Base-by-base conservation (phyloP, 2,797 vertebrate genomes). In the Sebastes diploproa region DNA sequence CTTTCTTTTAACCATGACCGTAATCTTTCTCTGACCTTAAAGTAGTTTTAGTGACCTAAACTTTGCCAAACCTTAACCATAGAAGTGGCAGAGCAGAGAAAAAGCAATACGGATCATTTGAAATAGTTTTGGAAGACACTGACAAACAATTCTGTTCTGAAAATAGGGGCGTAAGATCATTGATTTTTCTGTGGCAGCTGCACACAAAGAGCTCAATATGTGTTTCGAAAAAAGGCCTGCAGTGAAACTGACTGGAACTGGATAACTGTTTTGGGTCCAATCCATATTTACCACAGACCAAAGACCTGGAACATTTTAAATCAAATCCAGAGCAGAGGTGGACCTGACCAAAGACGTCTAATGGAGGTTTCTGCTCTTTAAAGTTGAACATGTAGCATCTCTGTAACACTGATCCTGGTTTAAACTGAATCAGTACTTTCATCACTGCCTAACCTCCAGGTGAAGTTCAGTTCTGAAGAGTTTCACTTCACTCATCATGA, bases 391-490 rank as follows among this genome's bases (percentile, higher is more conserved):
- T 46, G 70, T 46, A 59, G 73, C 71, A 30, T 72, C 29, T 78
- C 16, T 59, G 12, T 36, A 25, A 60, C 72, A 18, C 56, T 68
- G 59, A 69, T 66, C 70, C 61, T 65, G 58, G 42, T 55, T 50
- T 25, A 52, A 77, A 58, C 25, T 50, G 72, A 75, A 52, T 58
- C 29, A 54, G 32, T 69, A 22, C 4, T 22, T 66, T 85, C 77
- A 81, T 80, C 81, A 86, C 80, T 78, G 23, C 62, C 12, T 7
- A 10, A 30, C 54, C 29, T 73, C 42, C 36, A 65, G 29, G 65
- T 70, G 68, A 72, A 23, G 64, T 29, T 77, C 50, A 52, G 64
- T 50, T 36, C 29, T 59, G 59, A 23, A 54, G 69, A 32, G 55
- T 36, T 36, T 68, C 20, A 22, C 36, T 20, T 46, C 13, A 42